Base-by-base conservation (phyloP, 2,888 invertebrate species). In the Chironomus tentans region DNA sequence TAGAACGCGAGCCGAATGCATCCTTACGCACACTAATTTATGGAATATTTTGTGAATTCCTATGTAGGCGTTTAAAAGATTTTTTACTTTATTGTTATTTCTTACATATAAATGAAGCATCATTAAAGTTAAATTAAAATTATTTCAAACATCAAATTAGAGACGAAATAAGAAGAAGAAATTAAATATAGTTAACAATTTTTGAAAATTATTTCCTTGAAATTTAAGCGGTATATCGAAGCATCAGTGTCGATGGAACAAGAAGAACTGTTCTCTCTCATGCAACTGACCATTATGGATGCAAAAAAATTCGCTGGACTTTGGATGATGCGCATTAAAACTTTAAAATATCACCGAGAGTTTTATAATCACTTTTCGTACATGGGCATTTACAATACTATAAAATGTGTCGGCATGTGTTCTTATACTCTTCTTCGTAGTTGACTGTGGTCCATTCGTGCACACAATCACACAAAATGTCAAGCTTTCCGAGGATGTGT, bases 261-360 rank as follows among this genome's bases (percentile, higher is more conserved):
- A 38, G 38, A 38, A 38, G 38, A 38, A 38, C 38, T 38, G 38
- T 38, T 38, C 38, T 38, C 38, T 38, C 15, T 50, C 50, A n/a
- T 50, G 50, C 50, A 50, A 50, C 50, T 56, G 56, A 56, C 56
- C n/a, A 56, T 56, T 56, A 15, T 15, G 56, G n/a, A 50, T n/a
- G 50, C 56, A 56, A 15, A 56, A 56, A 56, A 18, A 15, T 18
- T 50, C 15, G 15, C n/a, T 56, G 18, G 65, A 24, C 24, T 65
- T 13, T 21, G 70, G 70, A 48, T 48, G 47, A 47, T 71, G 71
- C 71, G 71, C 71, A 71, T 71, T 71, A 71, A 71, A 71, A 71
- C 48, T 71, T 71, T 71, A 50, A 71, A 71, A 71, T 70, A 22
- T 65, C 65, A 65, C 21, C 22, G 65, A 65, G 65, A 65, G 24